phyloP scores from a whole-genome alignment of 2,888 invertebrate species.

The Meliscaeva auricollis region DNA sequence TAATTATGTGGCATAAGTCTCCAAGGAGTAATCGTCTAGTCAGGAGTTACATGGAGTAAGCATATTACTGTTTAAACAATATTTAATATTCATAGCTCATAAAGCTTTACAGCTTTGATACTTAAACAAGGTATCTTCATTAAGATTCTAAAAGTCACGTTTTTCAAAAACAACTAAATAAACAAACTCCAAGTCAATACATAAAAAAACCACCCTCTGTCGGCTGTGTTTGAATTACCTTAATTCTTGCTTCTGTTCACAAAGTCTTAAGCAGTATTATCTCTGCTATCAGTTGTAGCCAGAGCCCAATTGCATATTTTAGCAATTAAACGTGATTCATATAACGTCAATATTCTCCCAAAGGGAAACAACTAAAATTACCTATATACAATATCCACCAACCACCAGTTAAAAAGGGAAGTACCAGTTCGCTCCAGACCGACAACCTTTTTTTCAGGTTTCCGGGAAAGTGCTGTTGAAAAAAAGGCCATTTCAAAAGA shows the following conservation, averaged over 20 bases:
- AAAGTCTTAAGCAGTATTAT: not conserved
- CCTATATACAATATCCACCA: not conserved
- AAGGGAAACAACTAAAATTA: not conserved
- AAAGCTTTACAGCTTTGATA: not conserved
- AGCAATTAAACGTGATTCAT: constrained; percentile 72
- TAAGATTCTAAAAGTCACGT: not conserved
- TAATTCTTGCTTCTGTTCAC: not conserved
- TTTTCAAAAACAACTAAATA: not conserved
- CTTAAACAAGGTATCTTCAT: not conserved
- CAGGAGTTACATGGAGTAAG: too few relatives aligned
- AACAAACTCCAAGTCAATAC: not conserved
- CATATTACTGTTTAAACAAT: too few relatives aligned
- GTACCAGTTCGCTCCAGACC: not conserved
- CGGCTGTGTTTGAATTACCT: not conserved
- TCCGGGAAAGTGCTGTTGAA: not conserved
- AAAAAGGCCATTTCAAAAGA: constrained; percentile 14
- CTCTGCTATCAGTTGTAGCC: not conserved
- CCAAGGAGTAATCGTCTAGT: too few relatives aligned
- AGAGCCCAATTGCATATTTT: constrained; percentile 48
- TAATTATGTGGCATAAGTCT: too few relatives aligned
- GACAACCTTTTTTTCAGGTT: constrained; percentile 33
- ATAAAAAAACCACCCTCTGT: not conserved
- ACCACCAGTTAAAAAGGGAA: too few relatives aligned
- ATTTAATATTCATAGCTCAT: not conserved
- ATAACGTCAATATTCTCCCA: constrained; percentile 54